Evolutionary conservation across 2,797 vertebrate genomes (phyloP), one percentile per base, ranked within the genome.

Genomic region (Erethizon dorsatum): DNA sequence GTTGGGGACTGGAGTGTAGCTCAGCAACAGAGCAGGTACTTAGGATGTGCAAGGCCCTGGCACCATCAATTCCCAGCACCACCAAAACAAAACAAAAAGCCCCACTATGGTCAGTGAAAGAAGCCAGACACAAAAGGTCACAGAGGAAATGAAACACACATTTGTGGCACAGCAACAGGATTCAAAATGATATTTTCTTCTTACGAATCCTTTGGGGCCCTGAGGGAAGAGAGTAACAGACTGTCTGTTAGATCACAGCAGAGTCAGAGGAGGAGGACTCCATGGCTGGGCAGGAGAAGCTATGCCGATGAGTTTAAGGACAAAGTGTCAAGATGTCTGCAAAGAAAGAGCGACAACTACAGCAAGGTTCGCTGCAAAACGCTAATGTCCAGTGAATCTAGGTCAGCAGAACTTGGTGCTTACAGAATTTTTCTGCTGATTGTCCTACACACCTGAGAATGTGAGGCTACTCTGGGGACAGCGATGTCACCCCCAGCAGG

Each of bases 381-480:
- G 12, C 47, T 31, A 15, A 31, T 6, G 28, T 5, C 37, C 47
- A 1, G 86, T 33, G 8, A 20, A 18, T 57, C 69, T 57, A 18
- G 12, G 5, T 26, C 11, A 22, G 15, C 20, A n/a, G 52, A 11
- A 17, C 4, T 17, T 13, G 24, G 33, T 9, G 33, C 33, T 67
- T 41, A 17, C 11, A 11, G 63, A 65, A 15, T 10, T 33, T 71
- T 45, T 45, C 52, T 80, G 61, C 56, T 28, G 12, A 80, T 24
- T 56, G 33, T 61, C 37, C 41, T 9, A 45, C 47, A 56, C 33
- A 41, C 37, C 37, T 17, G 52, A 1, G 47, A 71, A 45, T 54
- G 14, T 17, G 0, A 56, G 69, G 22, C 22, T 26, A 0, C 37
- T 11, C 1, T 0, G 15, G n/a, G 37, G 8, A 71, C 65, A 71